These are phyloP conservation scores for Linyphia triangularis DNA, from an alignment of 2,888 invertebrate genomes.

Conservation along the genomic window DNA sequence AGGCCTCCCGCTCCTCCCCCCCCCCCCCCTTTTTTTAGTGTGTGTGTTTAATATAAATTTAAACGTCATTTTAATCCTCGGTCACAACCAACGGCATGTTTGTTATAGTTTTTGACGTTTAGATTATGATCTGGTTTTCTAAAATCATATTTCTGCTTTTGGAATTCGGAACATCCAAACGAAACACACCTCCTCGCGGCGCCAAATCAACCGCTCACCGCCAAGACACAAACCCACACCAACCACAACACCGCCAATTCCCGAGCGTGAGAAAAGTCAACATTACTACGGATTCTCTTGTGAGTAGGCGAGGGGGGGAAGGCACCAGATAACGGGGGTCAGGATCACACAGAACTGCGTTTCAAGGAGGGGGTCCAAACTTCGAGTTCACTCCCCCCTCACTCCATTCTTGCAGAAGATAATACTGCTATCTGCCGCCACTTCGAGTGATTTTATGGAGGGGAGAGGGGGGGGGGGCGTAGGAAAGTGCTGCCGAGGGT, in stretches of 20 bases:
- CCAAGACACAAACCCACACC: too few relatives aligned
- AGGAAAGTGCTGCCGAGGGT: background rate
- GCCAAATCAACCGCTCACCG: background rate
- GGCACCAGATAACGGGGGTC: constrained; percentile 52
- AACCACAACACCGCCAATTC: constrained; percentile 2
- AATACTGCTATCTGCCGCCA: constrained; percentile 38
- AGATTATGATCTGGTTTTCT: too few relatives aligned
- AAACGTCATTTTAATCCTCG: too few relatives aligned
- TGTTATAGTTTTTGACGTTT: too few relatives aligned
- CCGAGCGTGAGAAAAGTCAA: constrained; percentile 68
- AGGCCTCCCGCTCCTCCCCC: too few relatives aligned
- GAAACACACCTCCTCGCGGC: background rate
- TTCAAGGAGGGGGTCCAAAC: constrained; percentile 21
- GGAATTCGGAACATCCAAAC: background rate
- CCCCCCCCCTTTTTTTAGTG: too few relatives aligned
- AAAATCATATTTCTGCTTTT: too few relatives aligned
- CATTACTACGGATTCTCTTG: constrained; percentile 1
- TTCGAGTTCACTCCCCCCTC: constrained; percentile 31
- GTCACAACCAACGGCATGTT: too few relatives aligned
- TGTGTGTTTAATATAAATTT: too few relatives aligned
- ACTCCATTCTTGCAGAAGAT: background rate
- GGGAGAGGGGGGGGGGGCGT: background rate
- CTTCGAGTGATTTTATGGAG: background rate
- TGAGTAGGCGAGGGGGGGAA: background rate
- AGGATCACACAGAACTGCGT: constrained; percentile 42